Evolutionary conservation across 2,888 invertebrate species (phyloP), one percentile per base, ranked within the genome.

Genomic region (Epistrophella euchroma): DNA sequence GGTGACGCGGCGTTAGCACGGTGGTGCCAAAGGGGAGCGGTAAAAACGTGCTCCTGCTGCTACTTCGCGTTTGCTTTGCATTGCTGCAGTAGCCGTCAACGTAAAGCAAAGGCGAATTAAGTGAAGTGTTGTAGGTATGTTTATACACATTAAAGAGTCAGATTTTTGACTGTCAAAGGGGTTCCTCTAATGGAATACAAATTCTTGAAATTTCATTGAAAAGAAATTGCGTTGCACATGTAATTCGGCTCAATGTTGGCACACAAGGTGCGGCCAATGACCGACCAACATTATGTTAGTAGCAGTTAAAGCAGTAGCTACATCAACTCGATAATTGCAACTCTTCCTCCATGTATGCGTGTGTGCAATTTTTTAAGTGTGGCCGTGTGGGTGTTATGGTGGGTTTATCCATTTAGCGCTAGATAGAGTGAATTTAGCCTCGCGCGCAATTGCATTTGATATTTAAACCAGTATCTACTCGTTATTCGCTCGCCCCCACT

Each of bases 241-340:
- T 77, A 86, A 82, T 71, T 66, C 81, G 58, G 86, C 86, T 81
- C 88, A 88, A 88, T 88, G 88, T 88, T 87, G 87, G 87, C 84
- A 88, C 79, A 87, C 87, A 88, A 88, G 86, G 86, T 88, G 85
- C 88, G 88, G 88, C 85, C 88, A 88, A 88, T 88, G 88, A 88
- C 88, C 88, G 87, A 82, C 82, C 84, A 82, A 85, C 72, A 83
- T 76, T 66, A 60, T 52, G 66, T 66, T 70, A 58, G 56, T 62
- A 60, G 58, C 62, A 78, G 55, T 45, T 45, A 71, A 62, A 55
- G 52, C 64, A 55, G 50, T 75, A 75, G 55, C 71, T 50, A 28
- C 55, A 62, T 66, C 68, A 80, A 68, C 73, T 25, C 72, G 9
- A 25, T 58, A 47, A 22, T 35, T 60, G 25, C 47, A 52, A 58